Evolutionary conservation across 2,797 vertebrate genomes (phyloP).

Genomic region (Columba guinea): DNA sequence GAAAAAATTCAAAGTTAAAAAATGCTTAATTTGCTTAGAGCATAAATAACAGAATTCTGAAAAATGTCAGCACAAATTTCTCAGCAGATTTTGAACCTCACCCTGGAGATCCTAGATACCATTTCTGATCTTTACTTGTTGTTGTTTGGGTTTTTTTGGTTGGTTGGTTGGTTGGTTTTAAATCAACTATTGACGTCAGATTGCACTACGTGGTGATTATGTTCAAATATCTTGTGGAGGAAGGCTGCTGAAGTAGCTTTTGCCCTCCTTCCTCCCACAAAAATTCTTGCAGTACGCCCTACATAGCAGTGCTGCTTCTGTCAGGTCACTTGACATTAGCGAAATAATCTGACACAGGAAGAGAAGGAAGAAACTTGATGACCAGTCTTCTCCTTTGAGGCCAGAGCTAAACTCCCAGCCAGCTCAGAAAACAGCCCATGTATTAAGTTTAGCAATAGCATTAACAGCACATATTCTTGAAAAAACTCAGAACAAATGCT

Average conservation of each 20-base stretch:
- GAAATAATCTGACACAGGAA: not conserved
- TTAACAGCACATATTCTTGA: not conserved
- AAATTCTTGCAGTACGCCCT: not conserved
- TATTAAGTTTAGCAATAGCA: not conserved
- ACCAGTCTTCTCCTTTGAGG: not conserved
- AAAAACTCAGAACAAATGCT: not conserved
- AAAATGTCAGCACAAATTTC: not conserved
- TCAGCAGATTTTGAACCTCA: not conserved
- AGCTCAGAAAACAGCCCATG: not conserved
- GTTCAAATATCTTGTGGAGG: not conserved
- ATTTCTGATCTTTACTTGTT: not conserved
- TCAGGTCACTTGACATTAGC: not conserved
- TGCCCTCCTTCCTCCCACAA: not conserved
- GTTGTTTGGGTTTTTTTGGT: too few species aligned
- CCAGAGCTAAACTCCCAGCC: not conserved
- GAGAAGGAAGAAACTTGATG: not conserved
- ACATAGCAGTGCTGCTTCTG: not conserved
- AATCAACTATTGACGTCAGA: not conserved
- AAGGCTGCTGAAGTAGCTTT: not conserved
- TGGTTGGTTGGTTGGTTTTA: not conserved
- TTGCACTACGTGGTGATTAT: not conserved
- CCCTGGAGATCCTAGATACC: not conserved
- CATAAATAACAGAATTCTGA: not conserved
- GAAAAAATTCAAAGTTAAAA: not conserved
- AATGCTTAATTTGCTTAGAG: not conserved